These are phyloP conservation scores for Thalassaphorura encarpata DNA, from an alignment of 1,140 invertebrate species.

Conservation along the genomic window DNA sequence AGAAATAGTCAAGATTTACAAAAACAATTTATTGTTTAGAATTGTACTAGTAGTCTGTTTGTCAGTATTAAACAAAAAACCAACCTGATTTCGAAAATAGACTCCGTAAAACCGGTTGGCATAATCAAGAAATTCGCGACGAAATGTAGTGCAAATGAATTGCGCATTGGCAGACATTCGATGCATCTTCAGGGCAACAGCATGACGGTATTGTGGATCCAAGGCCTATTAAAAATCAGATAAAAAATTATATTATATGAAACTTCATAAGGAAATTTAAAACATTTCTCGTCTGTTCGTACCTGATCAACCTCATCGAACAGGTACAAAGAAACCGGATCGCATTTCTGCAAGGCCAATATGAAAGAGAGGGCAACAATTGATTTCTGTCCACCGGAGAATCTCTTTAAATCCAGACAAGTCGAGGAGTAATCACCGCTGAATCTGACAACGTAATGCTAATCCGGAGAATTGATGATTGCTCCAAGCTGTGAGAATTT, in stretches of 20 bases:
- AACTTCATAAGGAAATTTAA: not conserved
- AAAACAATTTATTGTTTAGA: too few species aligned
- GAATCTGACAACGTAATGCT: too few species aligned
- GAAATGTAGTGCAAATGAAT: not conserved
- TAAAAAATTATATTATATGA: not conserved
- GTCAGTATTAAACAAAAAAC: too few species aligned
- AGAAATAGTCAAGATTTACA: too few species aligned
- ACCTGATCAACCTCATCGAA: conserved; percentile 1
- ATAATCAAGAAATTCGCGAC: not conserved
- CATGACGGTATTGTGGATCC: not conserved
- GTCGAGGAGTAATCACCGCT: too few species aligned
- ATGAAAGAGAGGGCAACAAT: not conserved
- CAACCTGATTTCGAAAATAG: not conserved
- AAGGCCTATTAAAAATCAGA: not conserved
- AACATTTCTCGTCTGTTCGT: not conserved
- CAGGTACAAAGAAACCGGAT: not conserved
- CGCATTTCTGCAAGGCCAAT: not conserved
- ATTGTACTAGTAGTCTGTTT: too few species aligned
- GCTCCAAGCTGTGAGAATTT: too few species aligned
- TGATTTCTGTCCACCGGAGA: conserved; percentile 1
- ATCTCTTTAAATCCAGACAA: too few species aligned
- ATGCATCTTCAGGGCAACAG: not conserved
- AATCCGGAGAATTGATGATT: too few species aligned
- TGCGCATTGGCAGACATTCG: not conserved
- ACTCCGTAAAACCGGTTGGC: not conserved